Percentiles rank a stretch among this genome's conserved stretches.
Evolutionary conservation across 2,113 vertebrate species (phyloP).

Genomic region (Nibea albiflora): DNA sequence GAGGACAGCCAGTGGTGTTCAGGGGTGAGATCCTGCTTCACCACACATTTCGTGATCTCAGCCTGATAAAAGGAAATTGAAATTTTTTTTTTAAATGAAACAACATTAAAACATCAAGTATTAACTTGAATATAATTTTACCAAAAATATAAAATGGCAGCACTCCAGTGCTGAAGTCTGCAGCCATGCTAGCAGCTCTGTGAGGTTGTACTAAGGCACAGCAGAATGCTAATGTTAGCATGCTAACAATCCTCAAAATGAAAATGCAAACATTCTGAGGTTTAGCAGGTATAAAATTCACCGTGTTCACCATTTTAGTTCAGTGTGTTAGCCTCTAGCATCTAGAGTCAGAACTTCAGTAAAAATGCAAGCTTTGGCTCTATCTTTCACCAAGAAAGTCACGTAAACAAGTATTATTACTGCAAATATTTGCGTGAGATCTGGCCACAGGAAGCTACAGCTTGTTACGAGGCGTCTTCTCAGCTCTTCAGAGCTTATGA

Average conservation of each 20-base stretch:
- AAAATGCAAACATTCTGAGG: no score
- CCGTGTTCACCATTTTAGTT: no score
- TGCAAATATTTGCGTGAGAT: background rate
- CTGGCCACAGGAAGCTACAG: conserved; percentile 6
- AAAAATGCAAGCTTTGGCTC: background rate
- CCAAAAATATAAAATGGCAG: background rate
- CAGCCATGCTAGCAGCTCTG: background rate
- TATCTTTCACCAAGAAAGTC: background rate
- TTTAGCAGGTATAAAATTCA: no score
- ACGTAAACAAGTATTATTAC: background rate
- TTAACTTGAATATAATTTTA: background rate
- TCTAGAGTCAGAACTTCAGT: background rate
- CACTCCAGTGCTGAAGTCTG: background rate
- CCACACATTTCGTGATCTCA: conserved; percentile 93
- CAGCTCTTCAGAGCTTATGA: background rate
- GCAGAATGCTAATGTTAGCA: no score
- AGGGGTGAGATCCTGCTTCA: conserved; percentile 86
- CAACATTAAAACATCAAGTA: background rate
- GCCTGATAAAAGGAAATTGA: conserved; percentile 74
- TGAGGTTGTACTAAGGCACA: no score
- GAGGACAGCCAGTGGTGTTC: conserved; percentile 90
- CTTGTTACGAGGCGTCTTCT: no score
- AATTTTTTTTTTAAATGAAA: background rate
- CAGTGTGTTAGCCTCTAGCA: no score
- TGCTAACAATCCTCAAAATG: no score